These are phyloP conservation scores for Agrilus planipennis DNA, from an alignment of 1,140 invertebrate genomes.

Conservation along the genomic window DNA sequence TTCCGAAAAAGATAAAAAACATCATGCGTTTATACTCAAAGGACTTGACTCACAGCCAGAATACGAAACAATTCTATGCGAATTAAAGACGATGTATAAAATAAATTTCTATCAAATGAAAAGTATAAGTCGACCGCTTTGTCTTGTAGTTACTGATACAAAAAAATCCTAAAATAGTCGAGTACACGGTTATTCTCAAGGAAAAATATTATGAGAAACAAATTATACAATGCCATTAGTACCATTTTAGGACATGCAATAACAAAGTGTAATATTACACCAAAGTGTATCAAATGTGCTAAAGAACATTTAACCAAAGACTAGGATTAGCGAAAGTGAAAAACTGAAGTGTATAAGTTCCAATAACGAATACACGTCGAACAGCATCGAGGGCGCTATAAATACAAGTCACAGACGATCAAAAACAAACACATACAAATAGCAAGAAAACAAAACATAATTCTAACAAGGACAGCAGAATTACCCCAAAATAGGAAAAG, in stretches of 20 bases:
- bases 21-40: conserved; percentile 8
- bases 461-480: background rate
- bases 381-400: background rate
- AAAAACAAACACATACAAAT: background rate
- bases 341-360: conserved; percentile 24
- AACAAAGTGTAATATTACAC: conserved; percentile 18
- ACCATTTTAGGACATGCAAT: conserved; percentile 29
- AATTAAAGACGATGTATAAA: background rate
- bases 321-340: conserved; percentile 13
- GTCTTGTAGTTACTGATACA: conserved; percentile 3
- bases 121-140: background rate
- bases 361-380: background rate
- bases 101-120: conserved; percentile 1
- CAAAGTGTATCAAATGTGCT: conserved; percentile 29
- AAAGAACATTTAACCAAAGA: conserved; percentile 23
- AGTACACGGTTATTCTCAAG: too few species aligned
- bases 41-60: conserved; percentile 1
- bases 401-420: background rate
- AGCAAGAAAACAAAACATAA: background rate
- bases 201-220: conserved; percentile 17
- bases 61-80: conserved; percentile 1
- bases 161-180: too few species aligned
- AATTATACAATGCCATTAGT: conserved; percentile 25
- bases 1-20: conserved; percentile 6
- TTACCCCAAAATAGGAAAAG: background rate